Percentiles rank a stretch among this genome's conserved stretches.
These are phyloP conservation scores for Clamator glandarius DNA, from an alignment of 2,797 vertebrate species.

Conservation along the genomic window DNA sequence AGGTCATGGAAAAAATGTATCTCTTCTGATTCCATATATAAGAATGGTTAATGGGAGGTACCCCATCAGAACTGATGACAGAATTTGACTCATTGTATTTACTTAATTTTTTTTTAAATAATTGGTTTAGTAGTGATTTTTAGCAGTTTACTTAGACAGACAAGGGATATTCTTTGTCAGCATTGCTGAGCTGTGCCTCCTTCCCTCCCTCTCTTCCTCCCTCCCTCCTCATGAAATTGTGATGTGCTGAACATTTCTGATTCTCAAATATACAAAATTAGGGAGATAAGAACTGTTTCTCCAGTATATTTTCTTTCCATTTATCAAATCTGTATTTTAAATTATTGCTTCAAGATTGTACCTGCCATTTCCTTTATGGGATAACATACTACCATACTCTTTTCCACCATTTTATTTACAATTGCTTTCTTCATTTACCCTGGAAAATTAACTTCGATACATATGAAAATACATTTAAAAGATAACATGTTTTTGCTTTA, in stretches of 20 bases:
- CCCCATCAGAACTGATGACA: background rate
- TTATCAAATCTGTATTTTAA: background rate
- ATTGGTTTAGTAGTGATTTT: background rate
- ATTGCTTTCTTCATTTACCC: background rate
- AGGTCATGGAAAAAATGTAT: background rate
- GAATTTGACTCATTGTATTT: slow-evolving; percentile 25
- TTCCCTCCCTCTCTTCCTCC: background rate
- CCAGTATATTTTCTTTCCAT: background rate
- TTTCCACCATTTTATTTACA: background rate
- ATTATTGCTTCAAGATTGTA: background rate
- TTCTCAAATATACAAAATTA: background rate
- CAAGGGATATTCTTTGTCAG: background rate
- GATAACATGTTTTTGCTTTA: background rate
- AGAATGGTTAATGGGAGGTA: slow-evolving; percentile 9
- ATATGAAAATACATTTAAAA: background rate
- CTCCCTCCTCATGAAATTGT: background rate
- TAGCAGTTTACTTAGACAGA: background rate
- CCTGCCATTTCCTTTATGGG: background rate
- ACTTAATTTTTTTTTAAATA: background rate
- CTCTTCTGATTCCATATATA: background rate
- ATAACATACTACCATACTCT: background rate
- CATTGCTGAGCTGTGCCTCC: background rate
- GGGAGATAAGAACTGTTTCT: background rate
- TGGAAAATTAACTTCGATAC: background rate
- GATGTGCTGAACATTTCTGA: background rate